phyloP scores from a whole-genome alignment of 2,113 vertebrate genomes.

The Alligator sinensis region DNA sequence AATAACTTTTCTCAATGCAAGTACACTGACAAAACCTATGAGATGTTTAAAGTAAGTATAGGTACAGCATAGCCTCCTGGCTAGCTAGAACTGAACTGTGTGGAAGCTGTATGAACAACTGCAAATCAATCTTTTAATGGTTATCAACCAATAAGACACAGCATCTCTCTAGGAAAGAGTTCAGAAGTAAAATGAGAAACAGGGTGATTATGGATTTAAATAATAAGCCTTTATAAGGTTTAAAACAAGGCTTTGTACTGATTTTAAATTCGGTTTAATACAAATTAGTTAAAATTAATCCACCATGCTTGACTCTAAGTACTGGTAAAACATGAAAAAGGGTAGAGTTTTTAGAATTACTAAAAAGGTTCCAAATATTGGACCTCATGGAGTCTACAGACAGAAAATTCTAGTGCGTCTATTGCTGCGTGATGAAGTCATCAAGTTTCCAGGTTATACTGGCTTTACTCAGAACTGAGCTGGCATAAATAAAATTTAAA shows the following conservation, averaged over 20 bases:
- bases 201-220: background rate
- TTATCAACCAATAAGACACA: background rate
- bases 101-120: background rate
- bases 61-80: background rate
- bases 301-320: background rate
- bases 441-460: background rate
- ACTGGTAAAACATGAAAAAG: background rate
- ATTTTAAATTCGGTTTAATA: background rate
- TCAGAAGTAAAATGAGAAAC: background rate
- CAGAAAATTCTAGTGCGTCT: accelerated
- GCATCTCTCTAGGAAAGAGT: accelerated
- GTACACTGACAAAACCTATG: too few species aligned
- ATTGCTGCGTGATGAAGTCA: accelerated
- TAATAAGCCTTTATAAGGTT: too few species aligned
- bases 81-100: background rate
- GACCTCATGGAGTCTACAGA: too few species aligned
- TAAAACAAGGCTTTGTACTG: background rate
- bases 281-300: background rate
- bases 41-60: too few species aligned
- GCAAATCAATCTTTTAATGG: accelerated
- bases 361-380: background rate
- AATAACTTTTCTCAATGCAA: too few species aligned
- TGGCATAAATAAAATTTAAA: background rate
- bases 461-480: background rate
- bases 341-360: background rate